Evolutionary conservation across 2,888 invertebrate species (phyloP), one percentile per base, ranked within the genome.

Genomic region (Acanthosoma haemorrhoidale): DNA sequence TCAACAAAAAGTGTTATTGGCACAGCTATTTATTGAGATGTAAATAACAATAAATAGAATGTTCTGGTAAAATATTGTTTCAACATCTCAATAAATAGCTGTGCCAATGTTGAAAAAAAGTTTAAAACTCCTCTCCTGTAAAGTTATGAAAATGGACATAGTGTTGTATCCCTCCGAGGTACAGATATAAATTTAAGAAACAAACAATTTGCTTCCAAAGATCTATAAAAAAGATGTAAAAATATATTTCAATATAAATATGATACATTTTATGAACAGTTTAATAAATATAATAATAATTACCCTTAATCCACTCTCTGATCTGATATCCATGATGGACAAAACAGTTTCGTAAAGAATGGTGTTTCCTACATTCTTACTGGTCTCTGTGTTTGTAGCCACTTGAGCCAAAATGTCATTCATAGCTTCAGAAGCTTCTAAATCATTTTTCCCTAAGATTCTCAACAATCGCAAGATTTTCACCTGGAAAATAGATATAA

Each of bases 301-400:
- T 79, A 89, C 95, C 77, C 96, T 85, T 74, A 97, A 84, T 51
- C 96, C 96, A 79, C 94, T 92, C 81, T 97, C 96, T 0, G 95
- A 96, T 80, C 94, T 92, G 75, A 99, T 99, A 80, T 98, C 98
- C 99, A 99, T 99, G 73, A 99, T 99, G 18, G 98, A 97, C 39
- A 99, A 84, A 4, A 99, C 99, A 6, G 99, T 99, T 83, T 99
- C 99, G 81, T 99, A 99, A n/a, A 99, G 83, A 80, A 99, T 99
- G 41, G 99, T 98, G 82, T 99, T 99, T 75, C 99, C 99, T 25
- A 99, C 99, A 83, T 99, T 99, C 84, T 99, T 99, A 81, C 94
- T 97, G 5, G 98, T 98, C 82, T 99, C 99, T 21, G 99, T 99
- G 81, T 99, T 99, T 63, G 99, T 99, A 29, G 99, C 98, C 36